Conservation (phyloP, 1,140 invertebrate genomes). For the Caerostris extrusa region DNA sequence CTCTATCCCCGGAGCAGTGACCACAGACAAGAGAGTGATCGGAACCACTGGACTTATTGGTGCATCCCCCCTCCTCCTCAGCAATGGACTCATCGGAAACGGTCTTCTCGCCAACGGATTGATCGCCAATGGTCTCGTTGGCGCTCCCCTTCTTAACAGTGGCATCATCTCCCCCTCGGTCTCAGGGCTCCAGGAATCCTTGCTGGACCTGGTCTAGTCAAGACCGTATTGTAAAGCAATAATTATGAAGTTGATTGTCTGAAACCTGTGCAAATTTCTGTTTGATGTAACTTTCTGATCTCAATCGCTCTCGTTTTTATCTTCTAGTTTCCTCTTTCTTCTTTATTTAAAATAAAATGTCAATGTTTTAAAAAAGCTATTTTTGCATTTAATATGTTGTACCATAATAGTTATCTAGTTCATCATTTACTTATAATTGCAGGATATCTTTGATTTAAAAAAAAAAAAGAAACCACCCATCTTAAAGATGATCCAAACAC, state of each 20-base stretch:
- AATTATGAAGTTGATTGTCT: not conserved
- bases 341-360: not conserved
- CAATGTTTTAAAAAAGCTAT: not conserved
- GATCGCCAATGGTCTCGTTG: not conserved
- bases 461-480: no score
- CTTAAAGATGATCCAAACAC: no score
- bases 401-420: no score
- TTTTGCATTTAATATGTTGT: no score
- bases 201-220: not conserved
- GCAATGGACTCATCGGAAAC: not conserved
- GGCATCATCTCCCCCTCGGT: constrained; percentile 1
- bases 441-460: no score
- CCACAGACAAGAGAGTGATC: constrained; percentile 35
- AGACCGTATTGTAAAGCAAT: constrained; percentile 12
- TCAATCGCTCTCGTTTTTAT: not conserved
- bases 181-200: not conserved
- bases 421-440: no score
- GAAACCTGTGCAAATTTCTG: not conserved
- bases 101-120: not conserved
- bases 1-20: constrained; percentile 47
- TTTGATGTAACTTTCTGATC: not conserved
- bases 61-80: not conserved
- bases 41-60: not conserved
- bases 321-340: no score
- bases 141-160: not conserved